Evolutionary conservation across 2,888 invertebrate species (phyloP).

Genomic region (Oeneis ivallda): DNA sequence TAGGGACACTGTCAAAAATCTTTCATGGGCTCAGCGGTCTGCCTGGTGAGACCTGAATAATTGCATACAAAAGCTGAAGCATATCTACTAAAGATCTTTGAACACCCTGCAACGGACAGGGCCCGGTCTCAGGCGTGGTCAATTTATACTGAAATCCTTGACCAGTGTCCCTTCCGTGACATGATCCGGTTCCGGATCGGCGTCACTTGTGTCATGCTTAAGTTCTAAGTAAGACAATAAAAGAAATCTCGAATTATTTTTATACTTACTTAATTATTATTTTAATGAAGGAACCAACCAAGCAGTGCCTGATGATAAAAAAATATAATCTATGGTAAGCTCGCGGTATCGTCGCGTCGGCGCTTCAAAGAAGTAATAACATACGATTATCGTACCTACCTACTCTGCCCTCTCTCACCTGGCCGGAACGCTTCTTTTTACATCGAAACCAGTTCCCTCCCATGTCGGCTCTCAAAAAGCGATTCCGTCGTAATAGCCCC

Average conservation of each 20-base stretch:
- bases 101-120: too few species aligned
- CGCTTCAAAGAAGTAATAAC: constrained; percentile 74
- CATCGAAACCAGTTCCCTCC: constrained; percentile 70
- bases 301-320: background rate
- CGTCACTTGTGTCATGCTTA: too few species aligned
- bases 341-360: constrained; percentile 60
- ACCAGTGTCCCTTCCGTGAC: too few species aligned
- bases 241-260: background rate
- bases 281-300: constrained; percentile 10
- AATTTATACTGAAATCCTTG: too few species aligned
- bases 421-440: constrained; percentile 66
- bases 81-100: too few species aligned
- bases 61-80: too few species aligned
- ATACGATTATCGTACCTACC: constrained; percentile 65
- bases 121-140: too few species aligned
- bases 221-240: background rate
- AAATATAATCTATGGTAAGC: constrained; percentile 43
- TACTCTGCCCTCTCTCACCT: constrained; percentile 61
- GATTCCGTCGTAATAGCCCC: constrained; percentile 70
- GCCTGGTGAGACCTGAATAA: too few species aligned
- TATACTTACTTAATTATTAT: too few species aligned
- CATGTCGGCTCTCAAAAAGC: constrained; percentile 67
- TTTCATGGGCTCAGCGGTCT: too few species aligned
- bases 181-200: too few species aligned
- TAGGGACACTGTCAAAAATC: too few species aligned